Base-by-base conservation (phyloP, 2,888 invertebrate species). In the Dolichopus griseipennis region DNA sequence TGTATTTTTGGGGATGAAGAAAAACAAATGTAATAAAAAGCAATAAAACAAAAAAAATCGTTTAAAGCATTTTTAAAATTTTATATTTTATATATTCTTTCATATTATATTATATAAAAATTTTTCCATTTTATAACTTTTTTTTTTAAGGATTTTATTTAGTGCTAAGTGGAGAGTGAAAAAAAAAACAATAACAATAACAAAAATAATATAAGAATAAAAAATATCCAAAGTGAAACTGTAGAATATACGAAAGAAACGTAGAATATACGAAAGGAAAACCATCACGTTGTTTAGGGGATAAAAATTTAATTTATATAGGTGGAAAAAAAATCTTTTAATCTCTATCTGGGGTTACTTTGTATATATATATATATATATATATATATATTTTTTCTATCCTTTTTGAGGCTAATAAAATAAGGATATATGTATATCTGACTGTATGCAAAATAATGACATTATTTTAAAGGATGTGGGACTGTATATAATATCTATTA, bases 111-210 rank as follows among this genome's bases (percentile, higher is more conserved):
- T 52, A 18, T 18, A 52, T 52, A 52, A 52, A 52, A 18, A 43
- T 43, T 52, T 37, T 37, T 37, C 12, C 12, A 37, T 37, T 37
- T 37, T 37, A 37, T 37, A 37, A 37, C 37, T 37, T 37, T 37
- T 12, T 2, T n/a, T n/a, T n/a, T n/a, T n/a, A n/a, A n/a, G 8
- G 37, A 37, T 37, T 37, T 52, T 52, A 52, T 52, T 52, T 52
- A 52, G 52, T 52, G 52, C n/a, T 52, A 52, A 52, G 52, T 52
- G 52, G 52, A 52, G 52, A 52, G 52, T 52, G n/a, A 52, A 52
- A 52, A 43, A 10, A 15, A 52, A 52, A 52, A 18, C n/a, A n/a
- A 52, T 18, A 52, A 18, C 10, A 8, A 37, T 37, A 18, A 18
- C 1, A 52, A 18, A 52, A 52, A n/a, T 18, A 52, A 18, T 27